Conservation (phyloP, 2,113 vertebrate genomes). For the Lucifuga dentata region DNA sequence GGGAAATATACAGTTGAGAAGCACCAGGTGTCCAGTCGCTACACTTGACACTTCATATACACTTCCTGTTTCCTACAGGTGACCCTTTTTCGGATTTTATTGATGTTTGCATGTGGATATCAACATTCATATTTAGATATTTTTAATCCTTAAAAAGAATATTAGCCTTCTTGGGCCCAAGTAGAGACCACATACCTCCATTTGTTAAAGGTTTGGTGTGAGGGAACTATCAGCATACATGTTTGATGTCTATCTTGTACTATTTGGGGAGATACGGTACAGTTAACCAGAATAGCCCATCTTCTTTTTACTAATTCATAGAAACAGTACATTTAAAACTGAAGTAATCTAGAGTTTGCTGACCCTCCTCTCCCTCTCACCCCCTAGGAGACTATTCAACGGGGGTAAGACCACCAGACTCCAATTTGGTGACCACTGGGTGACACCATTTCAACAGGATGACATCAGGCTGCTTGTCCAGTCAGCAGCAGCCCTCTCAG, state of each 20-base stretch:
- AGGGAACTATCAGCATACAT: background rate
- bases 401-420: background rate
- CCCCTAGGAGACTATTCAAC: background rate
- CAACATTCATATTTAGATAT: background rate
- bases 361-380: background rate
- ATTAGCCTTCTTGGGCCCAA: too few relatives aligned
- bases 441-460: slow-evolving; percentile 46
- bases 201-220: background rate
- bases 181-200: too few relatives aligned
- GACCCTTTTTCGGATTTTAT: too few relatives aligned
- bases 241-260: too few relatives aligned
- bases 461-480: slow-evolving; percentile 63
- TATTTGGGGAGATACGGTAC: too few relatives aligned
- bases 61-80: background rate
- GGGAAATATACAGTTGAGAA: background rate
- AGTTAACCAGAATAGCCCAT: too few relatives aligned
- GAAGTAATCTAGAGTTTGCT: too few relatives aligned
- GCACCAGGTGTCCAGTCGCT: background rate
- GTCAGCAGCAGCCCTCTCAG: slow-evolving; percentile 60
- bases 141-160: too few relatives aligned
- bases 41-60: background rate
- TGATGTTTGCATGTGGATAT: too few relatives aligned
- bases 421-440: background rate
- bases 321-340: too few relatives aligned
- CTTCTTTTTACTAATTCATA: too few relatives aligned